These are phyloP conservation scores for Hydrotaea cyrtoneurina DNA, from an alignment of 2,888 invertebrate genomes.

Conservation along the genomic window DNA sequence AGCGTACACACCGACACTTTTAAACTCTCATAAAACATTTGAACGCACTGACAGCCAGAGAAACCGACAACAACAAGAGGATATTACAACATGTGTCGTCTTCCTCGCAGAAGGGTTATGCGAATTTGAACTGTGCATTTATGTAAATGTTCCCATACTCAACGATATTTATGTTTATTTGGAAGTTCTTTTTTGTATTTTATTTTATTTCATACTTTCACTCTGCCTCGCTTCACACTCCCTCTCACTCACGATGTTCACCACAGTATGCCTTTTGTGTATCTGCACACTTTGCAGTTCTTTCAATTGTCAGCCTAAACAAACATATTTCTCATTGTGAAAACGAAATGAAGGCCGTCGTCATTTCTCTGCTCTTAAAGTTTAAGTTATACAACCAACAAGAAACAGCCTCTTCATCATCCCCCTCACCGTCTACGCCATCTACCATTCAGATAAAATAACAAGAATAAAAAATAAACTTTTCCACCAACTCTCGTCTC, in stretches of 20 bases:
- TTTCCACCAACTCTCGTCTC: neutral
- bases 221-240: neutral
- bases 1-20: conserved; percentile 18
- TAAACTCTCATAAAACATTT: conserved; percentile 36
- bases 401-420: neutral
- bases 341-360: neutral
- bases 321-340: conserved; percentile 19
- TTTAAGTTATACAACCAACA: neutral
- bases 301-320: conserved; percentile 38
- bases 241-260: neutral
- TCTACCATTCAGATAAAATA: neutral
- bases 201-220: conserved; percentile 6
- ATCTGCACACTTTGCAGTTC: neutral
- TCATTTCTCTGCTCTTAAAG: neutral
- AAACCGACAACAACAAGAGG: conserved; percentile 16
- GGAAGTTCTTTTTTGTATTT: conserved; percentile 21
- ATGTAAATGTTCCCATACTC: conserved; percentile 46
- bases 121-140: conserved; percentile 49
- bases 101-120: conserved; percentile 44
- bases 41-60: conserved; percentile 21
- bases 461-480: conserved; percentile 11
- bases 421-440: neutral
- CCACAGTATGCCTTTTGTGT: neutral
- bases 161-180: conserved; percentile 50
- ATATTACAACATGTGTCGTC: conserved; percentile 48